Evolutionary conservation across 1,140 invertebrate genomes (phyloP), one percentile per base, ranked within the genome.

Genomic region (Littorina saxatilis): DNA sequence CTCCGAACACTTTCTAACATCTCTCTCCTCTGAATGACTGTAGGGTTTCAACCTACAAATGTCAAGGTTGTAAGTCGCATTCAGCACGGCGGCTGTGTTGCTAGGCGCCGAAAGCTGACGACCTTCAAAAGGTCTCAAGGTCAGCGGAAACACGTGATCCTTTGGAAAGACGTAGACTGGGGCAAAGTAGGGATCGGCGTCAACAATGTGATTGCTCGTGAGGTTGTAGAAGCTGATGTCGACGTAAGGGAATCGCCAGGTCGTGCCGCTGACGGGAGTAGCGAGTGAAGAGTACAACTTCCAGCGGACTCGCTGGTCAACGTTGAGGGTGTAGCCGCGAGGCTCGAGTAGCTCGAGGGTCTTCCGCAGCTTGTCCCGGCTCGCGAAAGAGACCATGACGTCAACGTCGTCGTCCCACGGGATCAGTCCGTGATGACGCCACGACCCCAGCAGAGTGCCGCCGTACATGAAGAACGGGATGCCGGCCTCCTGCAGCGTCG

Each of bases 391-490:
- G 35, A 87, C 50, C 7, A 81, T 66, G 20, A 87, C 47, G 39
- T 87, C 86, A n/a, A 84, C 78, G 55, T 87, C 86, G 40, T 87
- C 86, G 70, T 87, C 86, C 86, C 86, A 87, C 9, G 86, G 86
- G 13, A 87, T 82, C 40, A 86, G 82, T 37, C 79, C 84, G 76
- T 87, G 86, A 32, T 87, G 86, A 13, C 86, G 61, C 76, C 76
- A 87, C 52, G 84, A 82, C 15, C 86, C 86, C n/a, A 87, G 72
- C 27, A 47, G 43, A 5, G 43, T 47, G 43, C 43, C 43, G 7
- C 43, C 43, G 43, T 47, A 47, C 43, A 47, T 5, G 43, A 47
- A 47, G 43, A 47, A 47, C 7, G 43, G 43, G 7, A 47, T 17
- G 43, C 43, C 17, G 43, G 43, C 43, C 43, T 47, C 43, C 7